Evolutionary conservation across 2,888 invertebrate genomes (phyloP).

Genomic region (Trachelus tabidus): DNA sequence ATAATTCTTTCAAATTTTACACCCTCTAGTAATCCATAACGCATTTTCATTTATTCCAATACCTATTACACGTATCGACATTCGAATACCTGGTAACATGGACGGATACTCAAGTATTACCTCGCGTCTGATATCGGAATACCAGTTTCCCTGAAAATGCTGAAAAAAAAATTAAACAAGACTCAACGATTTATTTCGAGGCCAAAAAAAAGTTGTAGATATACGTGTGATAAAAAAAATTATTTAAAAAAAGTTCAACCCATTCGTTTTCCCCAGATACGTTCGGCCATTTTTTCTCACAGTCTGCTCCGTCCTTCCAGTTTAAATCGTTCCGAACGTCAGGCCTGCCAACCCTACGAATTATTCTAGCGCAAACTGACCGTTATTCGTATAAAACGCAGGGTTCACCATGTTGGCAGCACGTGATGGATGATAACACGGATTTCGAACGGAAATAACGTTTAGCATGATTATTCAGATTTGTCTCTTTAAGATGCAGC

Average conservation of each 20-base stretch:
- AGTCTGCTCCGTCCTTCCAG: background rate
- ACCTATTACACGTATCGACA: background rate
- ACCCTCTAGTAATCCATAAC: background rate
- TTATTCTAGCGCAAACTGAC: background rate
- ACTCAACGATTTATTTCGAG: no score
- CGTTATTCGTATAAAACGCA: background rate
- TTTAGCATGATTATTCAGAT: background rate
- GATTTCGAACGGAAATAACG: background rate
- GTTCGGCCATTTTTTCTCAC: background rate
- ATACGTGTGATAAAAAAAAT: background rate
- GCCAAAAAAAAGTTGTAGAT: no score
- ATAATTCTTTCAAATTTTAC: background rate
- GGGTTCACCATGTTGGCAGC: background rate
- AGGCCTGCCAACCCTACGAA: background rate
- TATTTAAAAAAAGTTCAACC: background rate
- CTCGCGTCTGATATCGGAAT: background rate
- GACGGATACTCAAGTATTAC: background rate
- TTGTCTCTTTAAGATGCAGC: background rate
- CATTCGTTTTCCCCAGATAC: background rate
- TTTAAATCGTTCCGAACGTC: background rate
- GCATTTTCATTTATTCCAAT: background rate
- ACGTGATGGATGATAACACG: background rate
- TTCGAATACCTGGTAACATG: background rate
- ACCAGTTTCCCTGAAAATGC: background rate
- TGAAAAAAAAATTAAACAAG: no score